A percentile compares a stretch with the other conserved stretches of the same genome.
phyloP scores from a whole-genome alignment of 2,888 invertebrate genomes.

The Ormia ochracea region DNA sequence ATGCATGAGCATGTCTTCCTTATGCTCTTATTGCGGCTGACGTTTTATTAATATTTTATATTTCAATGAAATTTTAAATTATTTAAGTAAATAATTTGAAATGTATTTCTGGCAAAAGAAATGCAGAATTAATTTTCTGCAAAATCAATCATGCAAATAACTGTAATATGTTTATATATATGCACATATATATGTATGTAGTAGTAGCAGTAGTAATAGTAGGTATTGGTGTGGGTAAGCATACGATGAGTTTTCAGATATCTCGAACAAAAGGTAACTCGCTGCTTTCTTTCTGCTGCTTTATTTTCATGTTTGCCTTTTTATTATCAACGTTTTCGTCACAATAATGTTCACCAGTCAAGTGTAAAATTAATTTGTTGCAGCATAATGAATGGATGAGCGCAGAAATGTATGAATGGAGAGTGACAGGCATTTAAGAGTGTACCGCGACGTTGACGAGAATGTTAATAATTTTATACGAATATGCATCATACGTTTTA shows the following conservation, averaged over 20 bases:
- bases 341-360: slow-evolving; percentile 49
- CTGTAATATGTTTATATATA: background rate
- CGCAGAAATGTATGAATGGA: background rate
- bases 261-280: slow-evolving; percentile 37
- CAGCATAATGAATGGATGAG: slow-evolving; percentile 13
- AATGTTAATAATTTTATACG: slow-evolving; percentile 12
- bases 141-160: slow-evolving; percentile 39
- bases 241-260: background rate
- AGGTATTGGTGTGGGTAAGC: background rate
- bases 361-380: slow-evolving; percentile 59
- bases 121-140: slow-evolving; percentile 34
- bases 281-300: background rate
- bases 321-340: slow-evolving; percentile 18
- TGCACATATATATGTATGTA: background rate
- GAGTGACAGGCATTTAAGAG: slow-evolving; percentile 8
- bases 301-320: background rate
- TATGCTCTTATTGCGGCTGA: slow-evolving; percentile 20
- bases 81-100: slow-evolving; percentile 41
- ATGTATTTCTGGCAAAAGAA: background rate
- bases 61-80: slow-evolving; percentile 33
- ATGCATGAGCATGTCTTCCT: background rate
- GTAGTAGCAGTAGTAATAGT: background rate
- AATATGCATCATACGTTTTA: background rate
- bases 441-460: background rate
- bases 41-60: slow-evolving; percentile 45